These are phyloP conservation scores for Columba janthina DNA, from an alignment of 2,113 vertebrate genomes.

Conservation along the genomic window DNA sequence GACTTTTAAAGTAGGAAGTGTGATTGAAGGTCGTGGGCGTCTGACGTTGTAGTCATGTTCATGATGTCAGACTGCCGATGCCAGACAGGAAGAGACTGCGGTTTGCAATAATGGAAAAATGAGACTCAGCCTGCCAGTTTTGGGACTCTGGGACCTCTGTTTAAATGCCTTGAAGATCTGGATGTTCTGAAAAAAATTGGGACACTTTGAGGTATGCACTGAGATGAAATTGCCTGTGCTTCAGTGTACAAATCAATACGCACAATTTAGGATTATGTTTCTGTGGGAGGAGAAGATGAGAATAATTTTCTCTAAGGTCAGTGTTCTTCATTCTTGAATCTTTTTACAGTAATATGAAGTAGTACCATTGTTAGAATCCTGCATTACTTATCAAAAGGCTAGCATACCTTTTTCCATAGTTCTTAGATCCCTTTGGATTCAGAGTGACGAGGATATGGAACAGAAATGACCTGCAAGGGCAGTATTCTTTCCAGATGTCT, in stretches of 20 bases:
- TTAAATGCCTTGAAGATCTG: slow-evolving; percentile 57
- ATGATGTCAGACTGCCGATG: slow-evolving; percentile 42
- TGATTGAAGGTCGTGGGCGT: slow-evolving; percentile 34
- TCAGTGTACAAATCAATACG: slow-evolving; percentile 10
- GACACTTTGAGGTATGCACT: slow-evolving; percentile 49
- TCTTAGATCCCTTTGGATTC: background rate
- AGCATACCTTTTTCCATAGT: background rate
- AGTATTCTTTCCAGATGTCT: background rate
- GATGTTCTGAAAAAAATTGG: slow-evolving; percentile 52
- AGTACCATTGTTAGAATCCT: background rate
- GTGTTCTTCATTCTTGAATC: background rate
- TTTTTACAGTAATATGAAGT: background rate
- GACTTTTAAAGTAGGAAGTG: slow-evolving; percentile 59
- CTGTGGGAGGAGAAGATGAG: background rate
- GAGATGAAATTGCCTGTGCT: slow-evolving; percentile 53
- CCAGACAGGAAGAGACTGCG: slow-evolving; percentile 43
- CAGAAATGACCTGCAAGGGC: background rate
- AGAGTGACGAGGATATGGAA: background rate
- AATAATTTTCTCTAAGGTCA: background rate
- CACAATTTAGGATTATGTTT: slow-evolving; percentile 1
- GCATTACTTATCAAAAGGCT: background rate
- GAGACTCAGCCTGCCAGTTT: slow-evolving; percentile 43
- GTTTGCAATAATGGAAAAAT: slow-evolving; percentile 48
- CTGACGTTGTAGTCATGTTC: slow-evolving; percentile 38
- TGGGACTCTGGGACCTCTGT: slow-evolving; percentile 47